phyloP scores from a whole-genome alignment of 2,797 vertebrate species.

The Cryptoprocta ferox region DNA sequence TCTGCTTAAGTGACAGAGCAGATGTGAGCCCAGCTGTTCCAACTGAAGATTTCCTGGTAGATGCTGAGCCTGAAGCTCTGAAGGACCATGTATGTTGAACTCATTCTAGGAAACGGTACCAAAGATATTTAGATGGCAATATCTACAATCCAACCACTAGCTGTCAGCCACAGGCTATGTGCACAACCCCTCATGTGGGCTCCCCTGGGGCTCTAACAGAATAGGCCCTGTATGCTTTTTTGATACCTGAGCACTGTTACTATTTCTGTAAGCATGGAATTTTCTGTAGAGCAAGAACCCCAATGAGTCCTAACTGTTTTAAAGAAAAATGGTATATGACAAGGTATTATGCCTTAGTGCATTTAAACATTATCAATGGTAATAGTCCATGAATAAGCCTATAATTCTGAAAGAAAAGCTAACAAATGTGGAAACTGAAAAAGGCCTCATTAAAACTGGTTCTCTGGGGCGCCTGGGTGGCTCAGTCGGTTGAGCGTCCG shows the following conservation, averaged over 20 bases:
- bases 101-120: neutral
- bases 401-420: conserved; percentile 33
- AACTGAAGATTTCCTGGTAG: neutral
- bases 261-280: conserved; percentile 2
- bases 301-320: neutral
- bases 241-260: neutral
- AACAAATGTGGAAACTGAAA: conserved; percentile 44
- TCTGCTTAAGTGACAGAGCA: neutral
- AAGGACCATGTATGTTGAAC: neutral
- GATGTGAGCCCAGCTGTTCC: neutral
- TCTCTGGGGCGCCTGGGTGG: too few species aligned
- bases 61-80: neutral
- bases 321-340: conserved; percentile 25
- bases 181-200: neutral
- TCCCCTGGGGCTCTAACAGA: neutral
- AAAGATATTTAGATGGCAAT: neutral
- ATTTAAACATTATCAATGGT: conserved; percentile 49
- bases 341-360: neutral
- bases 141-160: neutral
- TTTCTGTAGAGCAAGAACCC: neutral
- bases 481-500: too few species aligned
- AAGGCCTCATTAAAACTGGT: neutral
- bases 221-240: neutral
- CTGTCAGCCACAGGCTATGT: neutral
- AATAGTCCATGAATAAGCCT: conserved; percentile 28